Evolutionary conservation across 2,888 invertebrate species (phyloP).

Genomic region (Busseola fusca): DNA sequence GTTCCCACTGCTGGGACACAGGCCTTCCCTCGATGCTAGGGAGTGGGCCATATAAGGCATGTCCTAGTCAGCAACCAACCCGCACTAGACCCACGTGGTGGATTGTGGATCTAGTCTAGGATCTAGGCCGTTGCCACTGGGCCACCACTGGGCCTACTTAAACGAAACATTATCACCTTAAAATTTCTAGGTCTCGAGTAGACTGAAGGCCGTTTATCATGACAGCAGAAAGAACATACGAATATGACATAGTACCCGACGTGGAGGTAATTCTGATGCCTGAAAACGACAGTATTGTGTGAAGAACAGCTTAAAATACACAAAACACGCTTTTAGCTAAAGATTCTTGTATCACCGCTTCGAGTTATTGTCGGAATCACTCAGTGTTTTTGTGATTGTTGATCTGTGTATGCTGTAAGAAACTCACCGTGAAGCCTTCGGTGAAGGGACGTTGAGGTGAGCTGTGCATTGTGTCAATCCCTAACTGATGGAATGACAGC

Average conservation of each 20-base stretch:
- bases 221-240: conserved; percentile 48
- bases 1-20: too few species aligned
- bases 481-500: background rate
- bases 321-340: conserved; percentile 35
- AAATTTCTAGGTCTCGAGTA: conserved; percentile 55
- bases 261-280: conserved; percentile 53
- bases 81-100: too few species aligned
- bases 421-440: background rate
- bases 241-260: conserved; percentile 53
- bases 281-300: conserved; percentile 9
- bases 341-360: conserved; percentile 41
- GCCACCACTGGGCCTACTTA: too few species aligned
- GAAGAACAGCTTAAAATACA: conserved; percentile 26
- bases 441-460: background rate
- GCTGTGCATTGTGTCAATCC: background rate
- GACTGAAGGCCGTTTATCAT: conserved; percentile 45
- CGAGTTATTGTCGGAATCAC: conserved; percentile 40
- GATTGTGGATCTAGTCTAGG: too few species aligned
- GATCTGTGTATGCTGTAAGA: background rate
- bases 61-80: too few species aligned
- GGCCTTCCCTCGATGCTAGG: too few species aligned
- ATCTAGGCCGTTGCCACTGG: too few species aligned
- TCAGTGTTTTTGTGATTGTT: conserved; percentile 43
- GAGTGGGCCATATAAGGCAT: too few species aligned
- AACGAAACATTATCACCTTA: conserved; percentile 28